Conservation (phyloP, 2,888 invertebrate species). For the Steinernema hermaphroditum region DNA sequence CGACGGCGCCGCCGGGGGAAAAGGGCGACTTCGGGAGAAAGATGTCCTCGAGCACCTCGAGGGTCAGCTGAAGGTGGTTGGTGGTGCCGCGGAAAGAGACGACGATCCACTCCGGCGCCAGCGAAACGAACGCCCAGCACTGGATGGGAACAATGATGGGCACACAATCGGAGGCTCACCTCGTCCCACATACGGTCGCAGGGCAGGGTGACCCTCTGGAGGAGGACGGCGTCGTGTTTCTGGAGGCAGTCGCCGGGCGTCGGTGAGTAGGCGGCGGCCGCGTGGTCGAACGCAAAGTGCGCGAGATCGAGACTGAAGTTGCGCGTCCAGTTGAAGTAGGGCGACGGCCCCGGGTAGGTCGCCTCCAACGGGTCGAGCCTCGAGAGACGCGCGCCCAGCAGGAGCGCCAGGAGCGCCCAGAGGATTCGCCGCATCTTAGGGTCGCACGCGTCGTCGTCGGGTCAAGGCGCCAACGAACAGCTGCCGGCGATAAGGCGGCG, state of each 20-base stretch:
- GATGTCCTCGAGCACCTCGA: slow-evolving; percentile 55
- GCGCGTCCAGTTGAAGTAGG: slow-evolving; percentile 23
- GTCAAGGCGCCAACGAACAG: slow-evolving; percentile 15
- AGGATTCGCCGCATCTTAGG: slow-evolving; percentile 22
- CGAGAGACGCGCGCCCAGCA: too few relatives aligned
- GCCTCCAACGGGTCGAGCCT: too few relatives aligned
- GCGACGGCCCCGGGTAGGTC: background rate
- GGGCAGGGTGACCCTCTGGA: slow-evolving; percentile 40
- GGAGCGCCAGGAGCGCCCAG: background rate
- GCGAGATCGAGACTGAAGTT: slow-evolving; percentile 35
- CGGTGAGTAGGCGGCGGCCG: slow-evolving; percentile 57
- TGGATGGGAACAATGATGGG: slow-evolving; percentile 38
- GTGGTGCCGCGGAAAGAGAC: slow-evolving; percentile 61
- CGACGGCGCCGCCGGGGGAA: slow-evolving; percentile 49
- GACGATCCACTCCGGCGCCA: slow-evolving; percentile 52
- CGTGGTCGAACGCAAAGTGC: slow-evolving; percentile 46
- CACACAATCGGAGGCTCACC: slow-evolving; percentile 36
- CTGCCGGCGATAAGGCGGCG: background rate
- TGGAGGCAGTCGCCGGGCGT: slow-evolving; percentile 53
- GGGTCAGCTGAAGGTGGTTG: slow-evolving; percentile 58
- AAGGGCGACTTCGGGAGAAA: slow-evolving; percentile 43
- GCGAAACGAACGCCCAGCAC: slow-evolving; percentile 61
- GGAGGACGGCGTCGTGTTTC: slow-evolving; percentile 51
- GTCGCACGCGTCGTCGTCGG: too few relatives aligned
- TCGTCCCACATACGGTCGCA: slow-evolving; percentile 58